A percentile compares a stretch with the other conserved stretches of the same genome.
These are phyloP conservation scores for Eurystomus gularis DNA, from an alignment of 2,113 vertebrate species.

Conservation along the genomic window DNA sequence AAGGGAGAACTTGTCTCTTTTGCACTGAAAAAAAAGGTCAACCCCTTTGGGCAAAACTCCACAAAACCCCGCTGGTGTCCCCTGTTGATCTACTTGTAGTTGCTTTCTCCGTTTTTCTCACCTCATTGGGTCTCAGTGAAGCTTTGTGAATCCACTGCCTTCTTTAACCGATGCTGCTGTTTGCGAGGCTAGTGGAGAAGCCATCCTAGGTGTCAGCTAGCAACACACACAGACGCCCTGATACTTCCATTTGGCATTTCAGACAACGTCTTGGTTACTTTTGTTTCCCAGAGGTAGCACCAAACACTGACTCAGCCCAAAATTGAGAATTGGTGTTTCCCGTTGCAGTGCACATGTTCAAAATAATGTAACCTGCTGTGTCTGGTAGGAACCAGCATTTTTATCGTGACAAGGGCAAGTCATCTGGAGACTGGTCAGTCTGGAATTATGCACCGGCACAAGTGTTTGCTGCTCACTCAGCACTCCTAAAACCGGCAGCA, in stretches of 20 bases:
- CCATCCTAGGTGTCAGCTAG: background rate
- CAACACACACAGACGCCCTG: background rate
- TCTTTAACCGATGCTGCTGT: background rate
- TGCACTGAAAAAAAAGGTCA: background rate
- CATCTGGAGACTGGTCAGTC: background rate
- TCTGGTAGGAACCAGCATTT: background rate
- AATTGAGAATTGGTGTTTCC: background rate
- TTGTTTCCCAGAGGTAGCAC: background rate
- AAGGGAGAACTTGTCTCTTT: background rate
- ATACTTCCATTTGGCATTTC: background rate
- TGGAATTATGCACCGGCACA: background rate
- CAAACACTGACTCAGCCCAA: background rate
- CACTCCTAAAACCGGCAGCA: background rate
- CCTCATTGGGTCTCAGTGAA: background rate
- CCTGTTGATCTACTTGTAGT: background rate
- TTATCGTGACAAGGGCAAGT: background rate
- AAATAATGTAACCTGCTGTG: background rate
- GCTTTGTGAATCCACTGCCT: background rate
- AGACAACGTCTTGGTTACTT: background rate
- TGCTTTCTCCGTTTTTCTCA: background rate
- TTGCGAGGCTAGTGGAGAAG: background rate
- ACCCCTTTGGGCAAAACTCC: background rate
- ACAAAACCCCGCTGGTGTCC: background rate
- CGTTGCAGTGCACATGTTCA: background rate
- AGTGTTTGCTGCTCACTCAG: background rate